Base-by-base conservation (phyloP, 2,113 vertebrate genomes). In the Petaurus breviceps region DNA sequence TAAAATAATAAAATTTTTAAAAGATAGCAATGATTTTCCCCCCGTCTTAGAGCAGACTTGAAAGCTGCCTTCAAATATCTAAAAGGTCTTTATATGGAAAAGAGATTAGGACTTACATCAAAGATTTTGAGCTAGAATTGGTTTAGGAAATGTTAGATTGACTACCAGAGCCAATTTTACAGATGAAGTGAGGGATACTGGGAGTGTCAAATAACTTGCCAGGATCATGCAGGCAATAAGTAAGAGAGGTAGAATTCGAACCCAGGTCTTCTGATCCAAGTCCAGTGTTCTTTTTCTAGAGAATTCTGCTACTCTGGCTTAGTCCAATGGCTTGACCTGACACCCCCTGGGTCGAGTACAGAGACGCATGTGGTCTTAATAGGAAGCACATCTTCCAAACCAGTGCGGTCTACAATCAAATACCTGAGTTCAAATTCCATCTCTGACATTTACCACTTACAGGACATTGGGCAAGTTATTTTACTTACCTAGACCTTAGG, bases 51-150 rank as follows among this genome's bases (percentile, higher is more conserved):
- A n/a, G 19, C n/a, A 84, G 6, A 43, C 68, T 43, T 84, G n/a
- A 84, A 84, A 84, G 68, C 7, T 84, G 7, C 19, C 16, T 51
- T 96, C 95, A 47, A 31, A 26, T 52, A 94, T 95, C 96, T 95
- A 96, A 92, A 93, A 84, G 7, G 14, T n/a, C 61, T n/a, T 77
- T 77, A 14, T 77, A 16, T n/a, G 31, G 61, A 68, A 84, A 84
- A 84, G 68, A 84, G 68, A n/a, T 84, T n/a, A 84, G 16, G 68
- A 1, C 12, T 68, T 37, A 28, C 10, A 28, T 28, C 55, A 31
- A 61, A 28, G 55, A 61, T 54, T 54, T 24, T 25, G 23, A 25
- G 28, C 12, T 68, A 37, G 61, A 68, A 68, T 68, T 68, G 61
- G 37, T 11, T 37, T 68, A 37, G 16, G 57, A 68, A 11, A 68